Base-by-base conservation (phyloP, 2,888 invertebrate species). In the Andrena marginata region DNA sequence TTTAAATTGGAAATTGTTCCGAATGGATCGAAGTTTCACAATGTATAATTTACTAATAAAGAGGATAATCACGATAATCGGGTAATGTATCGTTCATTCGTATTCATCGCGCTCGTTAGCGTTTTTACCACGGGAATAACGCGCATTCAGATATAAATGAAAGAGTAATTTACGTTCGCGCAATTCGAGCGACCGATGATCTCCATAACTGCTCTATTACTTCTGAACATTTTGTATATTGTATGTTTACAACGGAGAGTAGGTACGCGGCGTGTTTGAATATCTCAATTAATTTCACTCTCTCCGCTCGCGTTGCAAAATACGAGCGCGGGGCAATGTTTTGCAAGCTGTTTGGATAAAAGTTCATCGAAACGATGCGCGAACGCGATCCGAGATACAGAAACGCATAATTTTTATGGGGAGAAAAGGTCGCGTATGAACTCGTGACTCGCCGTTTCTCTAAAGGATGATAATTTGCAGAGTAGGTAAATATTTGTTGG, bases 401-500 rank as follows among this genome's bases (percentile, higher is more conserved):
- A 42, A 42, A 42, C 16, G 16, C 16, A 5, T 42, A 5, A 16
- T 42, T 72, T 72, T 42, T 33, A 42, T 42, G 1, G 13, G 10
- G 31, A 59, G 48, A 13, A 64, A 31, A 23, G 42, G n/a, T 64
- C 54, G 26, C 10, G 20, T 8, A 33, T 7, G 31, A 62, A 67
- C 5, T 10, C 49, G 16, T 26, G 60, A 10, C 35, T 60, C 48
- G 35, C 54, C 49, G 60, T 62, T 67, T n/a, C 35, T 5, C 26
- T 23, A 48, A 76, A 56, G 26, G 54, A 20, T 13, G 42, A 5
- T 16, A 68, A 78, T 78, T 78, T 54, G 4, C 42, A 16, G 42
- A 54, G 67, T 54, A 33, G 8, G 31, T 33, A 63, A 76, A 76
- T 76, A 42, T 67, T 78, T 78, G 33, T 76, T 54, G 67, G 16